A percentile compares a stretch with the other conserved stretches of the same genome.
phyloP scores from a whole-genome alignment of 2,797 vertebrate species.

The Schizopygopsis malacanthus region DNA sequence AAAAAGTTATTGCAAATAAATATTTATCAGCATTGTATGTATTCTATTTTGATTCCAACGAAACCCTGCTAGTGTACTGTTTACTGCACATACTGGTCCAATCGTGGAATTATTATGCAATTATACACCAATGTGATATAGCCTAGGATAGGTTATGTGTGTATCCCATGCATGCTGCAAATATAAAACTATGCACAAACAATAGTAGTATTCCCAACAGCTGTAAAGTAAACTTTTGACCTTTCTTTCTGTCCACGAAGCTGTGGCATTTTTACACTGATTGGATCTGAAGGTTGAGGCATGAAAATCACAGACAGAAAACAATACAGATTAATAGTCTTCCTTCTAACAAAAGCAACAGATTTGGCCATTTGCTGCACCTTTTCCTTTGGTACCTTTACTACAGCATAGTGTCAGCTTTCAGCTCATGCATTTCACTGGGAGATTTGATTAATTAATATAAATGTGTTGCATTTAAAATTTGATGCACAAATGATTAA shows the following conservation, averaged over 20 bases:
- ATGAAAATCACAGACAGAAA: constrained; percentile 7
- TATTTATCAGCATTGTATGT: not conserved
- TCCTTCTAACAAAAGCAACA: not conserved
- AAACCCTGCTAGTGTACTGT: not conserved
- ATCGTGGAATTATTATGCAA: not conserved
- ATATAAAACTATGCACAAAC: not conserved
- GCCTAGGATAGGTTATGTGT: not conserved
- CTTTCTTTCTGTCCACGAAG: not conserved
- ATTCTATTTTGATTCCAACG: not conserved
- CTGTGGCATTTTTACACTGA: not conserved
- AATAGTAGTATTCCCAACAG: not conserved
- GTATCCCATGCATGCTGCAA: not conserved
- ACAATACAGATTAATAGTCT: not conserved
- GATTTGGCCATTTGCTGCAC: constrained; percentile 3
- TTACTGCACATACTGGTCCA: not conserved
- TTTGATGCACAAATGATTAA: not conserved
- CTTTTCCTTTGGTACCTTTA: not conserved
- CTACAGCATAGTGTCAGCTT: not conserved
- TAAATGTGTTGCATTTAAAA: not conserved
- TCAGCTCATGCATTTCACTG: constrained; percentile 10
- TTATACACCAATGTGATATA: not conserved
- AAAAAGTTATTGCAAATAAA: too few relatives aligned
- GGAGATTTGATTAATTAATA: constrained; percentile 2
- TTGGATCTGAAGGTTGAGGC: not conserved
- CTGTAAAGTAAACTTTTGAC: not conserved